Conservation (phyloP, 2,113 vertebrate species). For the Epinephelus moara region DNA sequence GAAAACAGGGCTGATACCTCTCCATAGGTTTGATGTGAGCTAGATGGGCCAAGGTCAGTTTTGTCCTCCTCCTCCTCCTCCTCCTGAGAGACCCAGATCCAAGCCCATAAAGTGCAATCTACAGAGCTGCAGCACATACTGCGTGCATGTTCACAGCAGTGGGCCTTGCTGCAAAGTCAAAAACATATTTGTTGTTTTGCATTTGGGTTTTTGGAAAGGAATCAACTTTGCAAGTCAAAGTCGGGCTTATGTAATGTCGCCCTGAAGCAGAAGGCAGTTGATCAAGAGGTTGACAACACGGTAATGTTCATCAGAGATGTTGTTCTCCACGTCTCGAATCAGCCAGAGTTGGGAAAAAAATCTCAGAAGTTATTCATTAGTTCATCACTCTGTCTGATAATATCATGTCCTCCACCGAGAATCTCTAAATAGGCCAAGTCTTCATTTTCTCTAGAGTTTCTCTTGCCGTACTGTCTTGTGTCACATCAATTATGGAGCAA, state of each 20-base stretch:
- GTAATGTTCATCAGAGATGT: neutral
- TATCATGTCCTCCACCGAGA: slow-evolving; percentile 67
- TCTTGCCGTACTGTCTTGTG: slow-evolving; percentile 63
- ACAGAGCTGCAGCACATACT: slow-evolving; percentile 3
- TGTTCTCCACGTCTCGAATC: neutral
- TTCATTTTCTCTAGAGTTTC: slow-evolving; percentile 74
- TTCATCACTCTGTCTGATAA: slow-evolving; percentile 33
- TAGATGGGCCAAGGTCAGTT: slow-evolving; percentile 58
- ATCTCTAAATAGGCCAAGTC: slow-evolving; percentile 78
- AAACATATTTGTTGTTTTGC: neutral
- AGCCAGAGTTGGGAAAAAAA: neutral
- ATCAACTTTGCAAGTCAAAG: slow-evolving; percentile 40
- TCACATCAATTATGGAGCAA: slow-evolving; percentile 81
- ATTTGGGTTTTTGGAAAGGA: slow-evolving; percentile 20
- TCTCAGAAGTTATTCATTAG: neutral
- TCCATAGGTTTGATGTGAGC: slow-evolving; percentile 19
- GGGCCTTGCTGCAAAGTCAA: slow-evolving; percentile 41
- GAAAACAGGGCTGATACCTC: neutral
- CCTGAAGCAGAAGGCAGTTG: neutral
- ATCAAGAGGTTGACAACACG: neutral
- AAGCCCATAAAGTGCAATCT: slow-evolving; percentile 2
- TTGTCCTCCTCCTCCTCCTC: slow-evolving; percentile 19
- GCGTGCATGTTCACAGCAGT: neutral
- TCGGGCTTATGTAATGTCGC: neutral
- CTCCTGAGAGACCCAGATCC: slow-evolving; percentile 16